Percentiles rank a stretch among this genome's conserved stretches.
Evolutionary conservation across 2,113 vertebrate genomes (phyloP).

Genomic region (Climacteris rufus): DNA sequence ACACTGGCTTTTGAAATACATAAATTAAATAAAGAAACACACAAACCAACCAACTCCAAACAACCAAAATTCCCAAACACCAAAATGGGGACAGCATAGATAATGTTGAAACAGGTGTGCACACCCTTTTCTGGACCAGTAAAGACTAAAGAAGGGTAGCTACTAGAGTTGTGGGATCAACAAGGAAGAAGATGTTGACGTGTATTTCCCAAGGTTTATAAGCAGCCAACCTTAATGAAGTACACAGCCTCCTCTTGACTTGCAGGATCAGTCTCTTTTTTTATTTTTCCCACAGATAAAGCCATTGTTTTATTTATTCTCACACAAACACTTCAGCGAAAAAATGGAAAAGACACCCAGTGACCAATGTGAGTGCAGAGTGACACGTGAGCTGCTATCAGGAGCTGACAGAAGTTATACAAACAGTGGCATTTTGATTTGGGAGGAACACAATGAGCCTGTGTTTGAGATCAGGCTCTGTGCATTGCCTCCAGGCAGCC

Average conservation of each 20-base stretch:
- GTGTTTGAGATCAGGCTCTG: neutral
- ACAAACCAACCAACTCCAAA: neutral
- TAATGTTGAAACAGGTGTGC: neutral
- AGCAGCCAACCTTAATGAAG: neutral
- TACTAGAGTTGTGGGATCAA: neutral
- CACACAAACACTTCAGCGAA: neutral
- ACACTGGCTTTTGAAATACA: neutral
- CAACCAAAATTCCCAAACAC: neutral
- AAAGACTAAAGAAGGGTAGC: neutral
- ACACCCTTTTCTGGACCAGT: neutral
- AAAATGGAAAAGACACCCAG: neutral
- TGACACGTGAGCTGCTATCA: neutral
- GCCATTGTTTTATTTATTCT: constrained; percentile 3
- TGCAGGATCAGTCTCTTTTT: neutral
- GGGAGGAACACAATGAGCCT: neutral
- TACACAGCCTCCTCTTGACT: neutral
- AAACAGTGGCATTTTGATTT: neutral
- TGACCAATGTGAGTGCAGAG: neutral
- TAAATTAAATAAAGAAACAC: neutral
- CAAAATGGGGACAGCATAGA: neutral
- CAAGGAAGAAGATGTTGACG: neutral
- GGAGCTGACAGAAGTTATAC: neutral
- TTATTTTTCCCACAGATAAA: neutral
- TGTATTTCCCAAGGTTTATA: neutral
- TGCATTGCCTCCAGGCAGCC: neutral